A percentile compares a stretch with the other conserved stretches of the same genome.
Evolutionary conservation across 2,113 vertebrate genomes (phyloP).

Genomic region (Oncorhynchus nerka): DNA sequence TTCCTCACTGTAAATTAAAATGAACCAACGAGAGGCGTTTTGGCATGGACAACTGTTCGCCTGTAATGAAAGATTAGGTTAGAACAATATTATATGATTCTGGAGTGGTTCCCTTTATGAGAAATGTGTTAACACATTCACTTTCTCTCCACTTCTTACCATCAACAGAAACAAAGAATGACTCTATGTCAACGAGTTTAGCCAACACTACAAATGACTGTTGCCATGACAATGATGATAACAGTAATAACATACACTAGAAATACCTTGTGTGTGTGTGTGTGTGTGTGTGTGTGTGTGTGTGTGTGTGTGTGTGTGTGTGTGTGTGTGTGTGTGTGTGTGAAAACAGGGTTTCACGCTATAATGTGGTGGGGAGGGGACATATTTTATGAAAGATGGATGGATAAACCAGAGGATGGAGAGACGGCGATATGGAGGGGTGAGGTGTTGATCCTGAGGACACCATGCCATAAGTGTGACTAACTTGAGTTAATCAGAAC

Average conservation of each 20-base stretch:
- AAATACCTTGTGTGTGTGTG: background rate
- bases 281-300: constrained; percentile 1
- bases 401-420: background rate
- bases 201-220: no score
- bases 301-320: background rate
- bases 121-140: background rate
- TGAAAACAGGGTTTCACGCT: background rate
- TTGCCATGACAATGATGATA: no score
- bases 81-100: background rate
- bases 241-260: no score
- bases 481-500: background rate
- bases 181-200: no score
- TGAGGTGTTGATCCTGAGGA: background rate
- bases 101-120: background rate
- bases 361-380: background rate
- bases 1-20: no score
- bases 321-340: constrained; percentile 1
- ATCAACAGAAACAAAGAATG: no score
- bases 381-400: background rate
- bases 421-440: background rate
- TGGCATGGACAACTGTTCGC: no score
- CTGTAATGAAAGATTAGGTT: no score
- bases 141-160: background rate
- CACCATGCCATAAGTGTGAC: background rate
- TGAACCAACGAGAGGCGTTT: no score